Evolutionary conservation across 2,888 invertebrate species (phyloP), one percentile per base, ranked within the genome.

Genomic region (Hedya salicella): DNA sequence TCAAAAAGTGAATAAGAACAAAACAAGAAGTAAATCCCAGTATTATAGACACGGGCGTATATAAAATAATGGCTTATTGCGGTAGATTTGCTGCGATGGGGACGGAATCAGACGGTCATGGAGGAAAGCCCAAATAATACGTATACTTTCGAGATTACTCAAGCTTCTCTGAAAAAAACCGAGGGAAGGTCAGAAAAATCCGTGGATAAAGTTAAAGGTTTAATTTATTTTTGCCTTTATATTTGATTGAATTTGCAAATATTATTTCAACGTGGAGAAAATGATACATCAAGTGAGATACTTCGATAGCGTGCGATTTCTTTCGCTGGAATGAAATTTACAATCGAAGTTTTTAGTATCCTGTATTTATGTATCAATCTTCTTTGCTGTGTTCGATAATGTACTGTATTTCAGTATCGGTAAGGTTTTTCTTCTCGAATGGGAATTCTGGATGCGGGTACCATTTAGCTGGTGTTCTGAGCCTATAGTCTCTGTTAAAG

Each of bases 401-500:
- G 54, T 80, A 73, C 65, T 83, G 73, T 78, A 89, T 84, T 76
- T 89, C 78, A 16, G 71, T 73, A 2, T 74, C 71, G 0, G 86
- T 86, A 59, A 89, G 80, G 70, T 86, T 85, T 75, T 88, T 86
- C 75, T 86, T 90, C 72, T 88, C 87, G 61, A 89, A 91, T 0
- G 89, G 89, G 65, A 89, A 91, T 40, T 86, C 71, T 9, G 88
- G 88, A 70, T 91, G 89, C 30, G 82, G 70, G 69, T 90, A 90
- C 86, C 86, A 87, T 72, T 87, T 87, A n/a, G 74, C 87, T 8
- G 85, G 86, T 21, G 87, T 88, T 61, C 89, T 79, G 8, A 90
- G 81, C 66, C 87, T 81, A 71, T 90, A 90, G 77, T 88, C 82
- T 57, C 73, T 86, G 75, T 94, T 89, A 72, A 93, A 94, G 3